These are phyloP conservation scores for Merluccius polli DNA, from an alignment of 2,797 vertebrate species.

Conservation along the genomic window DNA sequence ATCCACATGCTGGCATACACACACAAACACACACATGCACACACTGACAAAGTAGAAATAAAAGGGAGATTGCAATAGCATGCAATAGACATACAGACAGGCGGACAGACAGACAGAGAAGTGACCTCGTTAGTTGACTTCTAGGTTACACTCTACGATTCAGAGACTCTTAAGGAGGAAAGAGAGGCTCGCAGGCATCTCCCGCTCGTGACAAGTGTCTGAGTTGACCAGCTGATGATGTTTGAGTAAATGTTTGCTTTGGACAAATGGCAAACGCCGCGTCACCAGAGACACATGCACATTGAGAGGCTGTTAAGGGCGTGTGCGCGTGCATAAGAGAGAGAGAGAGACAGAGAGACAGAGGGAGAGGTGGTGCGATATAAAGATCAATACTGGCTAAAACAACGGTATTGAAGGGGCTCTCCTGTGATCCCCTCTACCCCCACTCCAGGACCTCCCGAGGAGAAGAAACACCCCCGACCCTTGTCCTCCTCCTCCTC, in stretches of 20 bases:
- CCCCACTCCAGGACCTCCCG: constrained; percentile 50
- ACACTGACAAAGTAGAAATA: constrained; percentile 6
- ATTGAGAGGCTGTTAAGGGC: constrained; percentile 24
- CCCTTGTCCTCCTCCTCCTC: constrained; percentile 20
- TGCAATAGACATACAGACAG: background rate
- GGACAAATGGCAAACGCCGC: constrained; percentile 36
- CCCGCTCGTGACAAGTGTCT: constrained; percentile 32
- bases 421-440: constrained; percentile 32
- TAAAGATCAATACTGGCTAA: constrained; percentile 4
- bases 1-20: constrained; percentile 16
- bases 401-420: constrained; percentile 36
- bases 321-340: no score
- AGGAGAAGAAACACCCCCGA: constrained; percentile 45
- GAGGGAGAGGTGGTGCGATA: background rate
- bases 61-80: background rate
- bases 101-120: background rate
- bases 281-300: background rate
- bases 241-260: constrained; percentile 52
- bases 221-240: constrained; percentile 50
- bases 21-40: constrained; percentile 13
- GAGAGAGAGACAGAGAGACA: no score
- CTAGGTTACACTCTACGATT: constrained; percentile 11
- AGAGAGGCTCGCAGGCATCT: constrained; percentile 35
- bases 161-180: constrained; percentile 20
- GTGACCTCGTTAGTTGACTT: constrained; percentile 37